Evolutionary conservation across 2,113 vertebrate species (phyloP).

Genomic region (Macroglossus sobrinus): DNA sequence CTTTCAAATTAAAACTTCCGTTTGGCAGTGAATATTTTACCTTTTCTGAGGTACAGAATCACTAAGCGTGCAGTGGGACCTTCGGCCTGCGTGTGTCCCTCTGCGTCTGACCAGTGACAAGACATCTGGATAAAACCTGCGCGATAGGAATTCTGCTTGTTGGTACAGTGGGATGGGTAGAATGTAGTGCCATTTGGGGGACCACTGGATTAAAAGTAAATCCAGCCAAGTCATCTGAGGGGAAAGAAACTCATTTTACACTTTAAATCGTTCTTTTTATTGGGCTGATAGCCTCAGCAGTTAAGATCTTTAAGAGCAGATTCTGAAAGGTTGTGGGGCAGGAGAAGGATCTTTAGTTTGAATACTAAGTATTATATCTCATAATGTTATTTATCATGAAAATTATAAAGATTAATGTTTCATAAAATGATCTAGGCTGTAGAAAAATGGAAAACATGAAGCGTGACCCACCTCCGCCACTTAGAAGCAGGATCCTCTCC

Average conservation of each 20-base stretch:
- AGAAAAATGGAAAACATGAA: background rate
- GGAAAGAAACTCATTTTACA: background rate
- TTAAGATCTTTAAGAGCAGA: background rate
- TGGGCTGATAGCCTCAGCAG: background rate
- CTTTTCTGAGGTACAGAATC: background rate
- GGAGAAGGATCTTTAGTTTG: background rate
- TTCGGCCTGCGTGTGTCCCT: background rate
- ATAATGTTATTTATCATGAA: background rate
- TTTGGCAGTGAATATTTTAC: background rate
- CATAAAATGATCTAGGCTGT: background rate
- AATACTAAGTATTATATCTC: background rate
- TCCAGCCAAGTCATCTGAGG: background rate
- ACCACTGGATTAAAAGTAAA: background rate
- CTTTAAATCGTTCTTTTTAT: background rate
- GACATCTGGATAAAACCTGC: background rate
- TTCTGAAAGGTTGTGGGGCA: background rate
- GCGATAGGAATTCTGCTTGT: background rate
- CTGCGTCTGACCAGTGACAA: background rate
- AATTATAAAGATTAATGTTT: background rate
- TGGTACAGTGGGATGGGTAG: background rate
- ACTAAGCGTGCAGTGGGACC: accelerated
- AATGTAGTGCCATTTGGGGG: background rate
- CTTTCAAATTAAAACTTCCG: background rate
- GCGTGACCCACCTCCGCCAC: no score
- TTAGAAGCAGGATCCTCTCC: background rate